A percentile compares a stretch with the other conserved stretches of the same genome.
Conservation (phyloP, 2,888 invertebrate genomes). For the Selenia dentaria region DNA sequence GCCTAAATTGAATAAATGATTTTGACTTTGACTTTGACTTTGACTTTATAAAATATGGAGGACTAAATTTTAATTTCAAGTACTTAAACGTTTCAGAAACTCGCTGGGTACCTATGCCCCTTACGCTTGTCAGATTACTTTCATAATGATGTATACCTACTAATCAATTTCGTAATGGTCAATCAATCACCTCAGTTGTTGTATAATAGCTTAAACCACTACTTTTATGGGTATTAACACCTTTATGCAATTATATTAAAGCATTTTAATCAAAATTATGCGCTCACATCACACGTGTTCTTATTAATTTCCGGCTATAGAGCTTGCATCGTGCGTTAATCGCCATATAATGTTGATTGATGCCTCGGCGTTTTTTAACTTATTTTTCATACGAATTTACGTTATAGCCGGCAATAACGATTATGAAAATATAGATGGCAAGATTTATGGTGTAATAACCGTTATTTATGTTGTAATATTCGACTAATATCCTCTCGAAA, state of each 20-base stretch:
- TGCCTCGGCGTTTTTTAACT: constrained; percentile 60
- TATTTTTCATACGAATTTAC: constrained; percentile 63
- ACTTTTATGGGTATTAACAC: constrained; percentile 9
- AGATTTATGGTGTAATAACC: constrained; percentile 52
- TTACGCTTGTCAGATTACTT: too few species aligned
- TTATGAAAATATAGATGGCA: constrained; percentile 55
- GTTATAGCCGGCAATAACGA: constrained; percentile 55
- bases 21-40: too few species aligned
- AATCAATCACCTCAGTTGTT: background rate
- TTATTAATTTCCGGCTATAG: constrained; percentile 66
- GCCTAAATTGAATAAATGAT: too few species aligned
- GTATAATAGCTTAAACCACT: constrained; percentile 9
- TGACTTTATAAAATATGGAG: too few species aligned
- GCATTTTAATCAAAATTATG: constrained; percentile 52
- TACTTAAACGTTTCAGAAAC: too few species aligned
- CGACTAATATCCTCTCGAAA: constrained; percentile 41
- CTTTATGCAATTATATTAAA: constrained; percentile 16
- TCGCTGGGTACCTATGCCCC: too few species aligned
- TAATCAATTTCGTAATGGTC: too few species aligned
- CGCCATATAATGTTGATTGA: constrained; percentile 72
- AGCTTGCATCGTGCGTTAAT: constrained; percentile 53
- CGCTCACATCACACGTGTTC: constrained; percentile 49
- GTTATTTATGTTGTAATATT: constrained; percentile 43
- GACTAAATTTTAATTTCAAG: too few species aligned
- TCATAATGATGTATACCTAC: too few species aligned